Conservation (phyloP, 2,888 invertebrate species). For the Villa cingulata region DNA sequence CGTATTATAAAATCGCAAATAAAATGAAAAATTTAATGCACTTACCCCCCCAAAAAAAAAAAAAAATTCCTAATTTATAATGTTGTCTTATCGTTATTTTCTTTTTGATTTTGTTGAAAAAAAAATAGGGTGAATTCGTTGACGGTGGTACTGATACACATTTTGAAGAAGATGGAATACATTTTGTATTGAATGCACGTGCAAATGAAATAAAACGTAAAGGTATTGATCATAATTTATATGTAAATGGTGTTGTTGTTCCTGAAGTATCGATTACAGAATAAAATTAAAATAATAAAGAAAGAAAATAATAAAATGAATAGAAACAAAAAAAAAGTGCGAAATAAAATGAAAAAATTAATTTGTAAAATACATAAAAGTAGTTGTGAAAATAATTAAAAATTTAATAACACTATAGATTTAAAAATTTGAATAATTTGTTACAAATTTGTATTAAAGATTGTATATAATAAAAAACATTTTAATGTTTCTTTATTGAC, state of each 20-base stretch:
- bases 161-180: slow-evolving; percentile 39
- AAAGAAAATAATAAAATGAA: neutral
- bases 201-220: slow-evolving; percentile 35
- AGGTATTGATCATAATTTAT: slow-evolving; percentile 46
- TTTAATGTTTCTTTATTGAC: too few relatives aligned
- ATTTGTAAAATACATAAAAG: too few relatives aligned
- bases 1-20: too few relatives aligned
- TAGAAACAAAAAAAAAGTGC: too few relatives aligned
- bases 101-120: slow-evolving; percentile 23
- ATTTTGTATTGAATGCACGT: slow-evolving; percentile 32
- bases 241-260: slow-evolving; percentile 37
- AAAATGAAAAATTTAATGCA: too few relatives aligned
- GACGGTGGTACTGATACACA: slow-evolving; percentile 75
- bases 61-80: neutral
- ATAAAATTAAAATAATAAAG: neutral
- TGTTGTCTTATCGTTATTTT: neutral
- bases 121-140: slow-evolving; percentile 59
- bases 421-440: too few relatives aligned
- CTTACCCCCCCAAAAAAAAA: too few relatives aligned
- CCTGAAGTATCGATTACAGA: slow-evolving; percentile 19
- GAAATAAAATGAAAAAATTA: too few relatives aligned
- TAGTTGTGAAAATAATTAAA: too few relatives aligned
- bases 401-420: too few relatives aligned
- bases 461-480: too few relatives aligned
- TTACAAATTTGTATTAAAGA: too few relatives aligned